A percentile compares a stretch with the other conserved stretches of the same genome.
Evolutionary conservation across 2,888 invertebrate species (phyloP).

Genomic region (Monopis laevigella): DNA sequence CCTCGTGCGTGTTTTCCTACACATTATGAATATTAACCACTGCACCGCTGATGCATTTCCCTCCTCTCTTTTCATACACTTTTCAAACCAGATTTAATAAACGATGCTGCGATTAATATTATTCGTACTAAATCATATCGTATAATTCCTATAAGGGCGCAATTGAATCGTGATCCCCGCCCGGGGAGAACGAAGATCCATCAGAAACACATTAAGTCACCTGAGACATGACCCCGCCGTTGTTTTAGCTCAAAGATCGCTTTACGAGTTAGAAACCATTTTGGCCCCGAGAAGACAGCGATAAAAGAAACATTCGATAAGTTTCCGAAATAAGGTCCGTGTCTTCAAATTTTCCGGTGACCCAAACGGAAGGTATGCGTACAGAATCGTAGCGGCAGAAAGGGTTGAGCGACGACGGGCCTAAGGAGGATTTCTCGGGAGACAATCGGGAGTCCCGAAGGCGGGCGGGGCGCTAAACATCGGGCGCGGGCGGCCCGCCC

Average conservation of each 20-base stretch:
- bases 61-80: too few relatives aligned
- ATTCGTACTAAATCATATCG: too few relatives aligned
- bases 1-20: slow-evolving; percentile 49
- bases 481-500: slow-evolving; percentile 67
- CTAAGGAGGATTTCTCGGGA: slow-evolving; percentile 61
- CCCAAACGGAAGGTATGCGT: slow-evolving; percentile 62
- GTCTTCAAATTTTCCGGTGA: slow-evolving; percentile 59
- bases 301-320: slow-evolving; percentile 39
- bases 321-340: slow-evolving; percentile 34
- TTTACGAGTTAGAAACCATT: background rate
- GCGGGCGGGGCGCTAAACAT: slow-evolving; percentile 66
- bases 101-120: too few relatives aligned
- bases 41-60: background rate
- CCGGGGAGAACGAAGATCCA: slow-evolving; percentile 42
- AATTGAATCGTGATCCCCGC: too few relatives aligned
- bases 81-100: too few relatives aligned
- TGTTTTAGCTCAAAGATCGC: slow-evolving; percentile 30
- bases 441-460: slow-evolving; percentile 67
- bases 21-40: slow-evolving; percentile 2
- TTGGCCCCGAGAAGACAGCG: slow-evolving; percentile 21
- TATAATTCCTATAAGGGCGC: too few relatives aligned
- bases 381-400: slow-evolving; percentile 47
- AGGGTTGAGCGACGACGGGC: slow-evolving; percentile 62
- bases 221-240: slow-evolving; percentile 32
- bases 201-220: slow-evolving; percentile 61